These are phyloP conservation scores for Megalops cyprinoides DNA, from an alignment of 2,797 vertebrate species.

Conservation along the genomic window DNA sequence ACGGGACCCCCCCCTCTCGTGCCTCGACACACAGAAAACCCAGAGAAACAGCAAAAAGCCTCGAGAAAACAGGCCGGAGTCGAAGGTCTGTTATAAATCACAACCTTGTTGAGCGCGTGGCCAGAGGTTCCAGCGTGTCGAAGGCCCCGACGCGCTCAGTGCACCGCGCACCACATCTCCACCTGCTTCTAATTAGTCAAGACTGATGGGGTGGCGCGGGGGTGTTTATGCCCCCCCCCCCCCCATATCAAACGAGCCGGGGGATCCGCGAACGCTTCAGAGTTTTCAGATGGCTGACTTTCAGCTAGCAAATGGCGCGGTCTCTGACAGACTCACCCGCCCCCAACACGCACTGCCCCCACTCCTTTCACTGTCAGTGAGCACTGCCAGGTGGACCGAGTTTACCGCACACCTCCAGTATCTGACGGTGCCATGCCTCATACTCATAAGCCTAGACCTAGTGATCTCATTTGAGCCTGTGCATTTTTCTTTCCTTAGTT, in stretches of 20 bases:
- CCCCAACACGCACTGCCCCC: too few relatives aligned
- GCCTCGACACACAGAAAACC: neutral
- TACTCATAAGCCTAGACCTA: too few relatives aligned
- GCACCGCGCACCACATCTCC: neutral
- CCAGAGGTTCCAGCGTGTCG: neutral
- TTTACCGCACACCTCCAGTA: too few relatives aligned
- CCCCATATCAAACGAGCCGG: neutral
- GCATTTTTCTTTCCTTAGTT: too few relatives aligned
- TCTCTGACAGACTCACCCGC: too few relatives aligned
- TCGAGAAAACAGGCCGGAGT: neutral
- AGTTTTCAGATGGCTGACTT: neutral
- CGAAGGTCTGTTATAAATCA: slow-evolving; percentile 19
- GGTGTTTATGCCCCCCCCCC: neutral
- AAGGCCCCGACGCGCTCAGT: neutral
- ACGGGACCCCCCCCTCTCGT: neutral
- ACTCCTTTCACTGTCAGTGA: too few relatives aligned
- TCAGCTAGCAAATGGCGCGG: neutral
- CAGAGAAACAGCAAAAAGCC: too few relatives aligned
- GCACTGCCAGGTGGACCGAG: too few relatives aligned
- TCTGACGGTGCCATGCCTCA: too few relatives aligned
- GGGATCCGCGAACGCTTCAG: neutral
- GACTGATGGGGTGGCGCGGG: neutral
- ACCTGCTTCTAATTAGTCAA: slow-evolving; percentile 2
- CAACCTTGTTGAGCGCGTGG: neutral
- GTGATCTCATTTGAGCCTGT: too few relatives aligned